Percentiles rank a stretch among this genome's conserved stretches.
These are phyloP conservation scores for Vidua macroura DNA, from an alignment of 2,113 vertebrate genomes.

Conservation along the genomic window DNA sequence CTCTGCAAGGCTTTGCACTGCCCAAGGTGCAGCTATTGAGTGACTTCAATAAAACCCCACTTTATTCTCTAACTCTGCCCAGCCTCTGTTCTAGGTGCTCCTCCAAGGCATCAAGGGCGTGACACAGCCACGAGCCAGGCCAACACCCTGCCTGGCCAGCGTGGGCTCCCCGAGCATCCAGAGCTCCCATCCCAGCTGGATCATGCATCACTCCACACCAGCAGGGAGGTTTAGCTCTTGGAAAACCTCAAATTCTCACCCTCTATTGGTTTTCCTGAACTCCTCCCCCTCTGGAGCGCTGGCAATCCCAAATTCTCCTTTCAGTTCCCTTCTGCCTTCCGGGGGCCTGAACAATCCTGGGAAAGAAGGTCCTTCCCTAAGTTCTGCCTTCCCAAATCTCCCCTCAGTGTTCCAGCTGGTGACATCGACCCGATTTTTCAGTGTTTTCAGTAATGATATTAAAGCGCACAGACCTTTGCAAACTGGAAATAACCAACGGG, in stretches of 20 bases:
- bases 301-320: not conserved
- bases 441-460: not conserved
- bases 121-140: not conserved
- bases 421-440: not conserved
- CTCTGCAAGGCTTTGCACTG: not conserved
- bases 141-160: not conserved
- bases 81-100: not conserved
- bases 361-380: not conserved
- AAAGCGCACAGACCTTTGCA: not conserved
- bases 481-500: rapidly evolving
- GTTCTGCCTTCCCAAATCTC: not conserved
- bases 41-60: not conserved
- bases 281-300: not conserved
- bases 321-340: not conserved
- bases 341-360: not conserved
- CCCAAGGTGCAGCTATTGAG: not conserved
- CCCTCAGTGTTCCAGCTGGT: not conserved
- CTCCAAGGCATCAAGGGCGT: not conserved
- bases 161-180: not conserved
- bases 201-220: not conserved
- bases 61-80: not conserved
- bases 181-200: not conserved
- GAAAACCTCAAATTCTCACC: not conserved
- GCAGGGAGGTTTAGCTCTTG: not conserved
- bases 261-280: not conserved